A percentile compares a stretch with the other conserved stretches of the same genome.
Evolutionary conservation across 2,113 vertebrate species (phyloP).

Genomic region (Hystrix brachyura): DNA sequence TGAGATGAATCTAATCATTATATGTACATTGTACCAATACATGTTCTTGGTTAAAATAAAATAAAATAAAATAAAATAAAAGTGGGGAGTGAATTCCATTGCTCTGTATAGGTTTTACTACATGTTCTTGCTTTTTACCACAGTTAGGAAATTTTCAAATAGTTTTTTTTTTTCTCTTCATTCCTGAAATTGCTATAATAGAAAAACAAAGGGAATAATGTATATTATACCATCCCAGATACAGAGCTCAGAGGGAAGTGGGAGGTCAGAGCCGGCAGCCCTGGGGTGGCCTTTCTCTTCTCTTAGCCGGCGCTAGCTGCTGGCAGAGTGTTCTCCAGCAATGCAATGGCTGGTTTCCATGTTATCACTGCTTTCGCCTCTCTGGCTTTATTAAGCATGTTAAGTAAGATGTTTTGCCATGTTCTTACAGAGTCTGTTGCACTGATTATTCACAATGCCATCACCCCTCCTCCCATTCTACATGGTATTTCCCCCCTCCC

Average conservation of each 20-base stretch:
- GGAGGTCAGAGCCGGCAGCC: background rate
- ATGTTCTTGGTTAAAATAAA: no score
- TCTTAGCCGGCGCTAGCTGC: background rate
- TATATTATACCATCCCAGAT: background rate
- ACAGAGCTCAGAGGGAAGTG: background rate
- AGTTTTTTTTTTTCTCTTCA: background rate
- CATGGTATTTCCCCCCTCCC: conserved; percentile 4
- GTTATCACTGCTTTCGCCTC: conserved; percentile 56
- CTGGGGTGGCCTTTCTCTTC: no score
- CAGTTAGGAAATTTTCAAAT: background rate
- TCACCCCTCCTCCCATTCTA: conserved; percentile 72
- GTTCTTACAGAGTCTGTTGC: conserved; percentile 80
- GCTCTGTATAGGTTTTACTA: background rate
- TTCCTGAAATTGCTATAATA: background rate
- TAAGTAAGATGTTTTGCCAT: conserved; percentile 82
- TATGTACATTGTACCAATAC: no score
- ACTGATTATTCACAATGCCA: conserved; percentile 85
- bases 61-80: no score
- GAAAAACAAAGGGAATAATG: background rate
- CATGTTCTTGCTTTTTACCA: background rate
- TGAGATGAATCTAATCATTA: no score
- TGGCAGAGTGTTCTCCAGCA: background rate
- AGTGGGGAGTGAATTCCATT: background rate
- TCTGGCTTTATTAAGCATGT: conserved; percentile 67
- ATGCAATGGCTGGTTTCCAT: background rate